Percentiles rank a stretch among this genome's conserved stretches.
Conservation (phyloP, 2,113 vertebrate genomes). For the Nibea albiflora region DNA sequence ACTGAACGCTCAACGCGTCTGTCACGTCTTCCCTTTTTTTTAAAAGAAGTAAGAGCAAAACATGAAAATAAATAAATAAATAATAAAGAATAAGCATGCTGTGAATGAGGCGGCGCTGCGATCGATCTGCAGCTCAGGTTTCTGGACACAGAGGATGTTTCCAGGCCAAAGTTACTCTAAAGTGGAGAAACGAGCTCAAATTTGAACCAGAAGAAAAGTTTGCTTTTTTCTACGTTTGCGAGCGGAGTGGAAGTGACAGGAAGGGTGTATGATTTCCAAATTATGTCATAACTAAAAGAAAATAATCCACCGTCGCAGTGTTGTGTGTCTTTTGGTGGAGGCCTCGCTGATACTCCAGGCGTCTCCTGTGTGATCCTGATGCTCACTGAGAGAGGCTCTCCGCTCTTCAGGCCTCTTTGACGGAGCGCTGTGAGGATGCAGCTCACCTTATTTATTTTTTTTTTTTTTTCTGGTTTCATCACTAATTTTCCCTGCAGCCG, state of each 20-base stretch:
- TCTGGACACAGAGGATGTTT: slow-evolving; percentile 53
- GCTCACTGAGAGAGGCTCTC: slow-evolving; percentile 62
- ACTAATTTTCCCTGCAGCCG: slow-evolving; percentile 35
- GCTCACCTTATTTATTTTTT: slow-evolving; percentile 36
- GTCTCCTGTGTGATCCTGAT: slow-evolving; percentile 7
- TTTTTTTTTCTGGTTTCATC: slow-evolving; percentile 29
- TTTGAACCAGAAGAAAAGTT: slow-evolving; percentile 31
- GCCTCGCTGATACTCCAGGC: slow-evolving; percentile 33
- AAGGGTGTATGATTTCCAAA: slow-evolving; percentile 45
- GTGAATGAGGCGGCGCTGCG: slow-evolving; percentile 37
- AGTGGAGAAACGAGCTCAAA: slow-evolving; percentile 40
- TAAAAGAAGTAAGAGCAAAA: slow-evolving; percentile 28
- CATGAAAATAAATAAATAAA: slow-evolving; percentile 21
- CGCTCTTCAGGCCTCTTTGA: slow-evolving; percentile 59
- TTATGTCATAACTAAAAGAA: slow-evolving; percentile 31
- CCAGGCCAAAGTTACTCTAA: slow-evolving; percentile 39
- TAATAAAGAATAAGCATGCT: neutral
- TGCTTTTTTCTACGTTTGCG: slow-evolving; percentile 13
- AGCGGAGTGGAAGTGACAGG: slow-evolving; percentile 36
- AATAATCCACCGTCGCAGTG: neutral
- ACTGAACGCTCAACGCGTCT: slow-evolving; percentile 30
- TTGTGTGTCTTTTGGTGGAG: neutral
- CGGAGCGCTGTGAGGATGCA: slow-evolving; percentile 31
- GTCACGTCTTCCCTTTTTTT: neutral
- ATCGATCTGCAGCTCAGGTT: slow-evolving; percentile 64